These are phyloP conservation scores for Phalacrocorax pelagicus DNA, from an alignment of 2,113 vertebrate species.

Conservation along the genomic window DNA sequence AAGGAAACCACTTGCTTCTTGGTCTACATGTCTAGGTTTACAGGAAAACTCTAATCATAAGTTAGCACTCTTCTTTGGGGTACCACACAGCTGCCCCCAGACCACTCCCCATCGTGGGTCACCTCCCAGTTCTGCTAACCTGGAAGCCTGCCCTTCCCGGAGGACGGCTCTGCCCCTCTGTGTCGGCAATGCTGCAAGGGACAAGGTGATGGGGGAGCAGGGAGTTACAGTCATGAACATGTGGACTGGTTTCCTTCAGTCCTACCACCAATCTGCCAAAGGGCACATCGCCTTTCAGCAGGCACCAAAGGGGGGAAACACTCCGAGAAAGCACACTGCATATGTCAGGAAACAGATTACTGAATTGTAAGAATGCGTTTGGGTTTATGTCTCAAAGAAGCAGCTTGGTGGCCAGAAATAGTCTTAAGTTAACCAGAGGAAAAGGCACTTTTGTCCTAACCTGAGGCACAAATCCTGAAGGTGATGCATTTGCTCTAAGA, in stretches of 20 bases:
- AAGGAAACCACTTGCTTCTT: constrained; percentile 6
- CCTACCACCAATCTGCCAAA: background rate
- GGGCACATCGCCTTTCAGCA: background rate
- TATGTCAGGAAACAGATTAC: background rate
- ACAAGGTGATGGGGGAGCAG: background rate
- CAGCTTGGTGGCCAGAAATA: background rate
- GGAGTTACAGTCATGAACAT: background rate
- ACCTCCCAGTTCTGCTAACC: background rate
- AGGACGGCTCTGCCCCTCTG: background rate
- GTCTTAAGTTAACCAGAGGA: background rate
- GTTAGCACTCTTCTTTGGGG: background rate
- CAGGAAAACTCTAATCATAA: background rate
- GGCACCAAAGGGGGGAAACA: background rate
- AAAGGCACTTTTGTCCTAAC: background rate
- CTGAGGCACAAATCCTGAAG: background rate
- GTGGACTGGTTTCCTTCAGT: background rate
- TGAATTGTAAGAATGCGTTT: background rate
- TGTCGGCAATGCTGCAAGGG: background rate
- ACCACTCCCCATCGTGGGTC: background rate
- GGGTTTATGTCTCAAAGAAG: background rate
- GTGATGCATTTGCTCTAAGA: background rate
- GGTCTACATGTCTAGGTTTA: background rate
- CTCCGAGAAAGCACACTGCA: background rate
- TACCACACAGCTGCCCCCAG: background rate
- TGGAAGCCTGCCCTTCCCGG: background rate